Base-by-base conservation (phyloP, 2,888 invertebrate species). In the Epirrhoe alternata region DNA sequence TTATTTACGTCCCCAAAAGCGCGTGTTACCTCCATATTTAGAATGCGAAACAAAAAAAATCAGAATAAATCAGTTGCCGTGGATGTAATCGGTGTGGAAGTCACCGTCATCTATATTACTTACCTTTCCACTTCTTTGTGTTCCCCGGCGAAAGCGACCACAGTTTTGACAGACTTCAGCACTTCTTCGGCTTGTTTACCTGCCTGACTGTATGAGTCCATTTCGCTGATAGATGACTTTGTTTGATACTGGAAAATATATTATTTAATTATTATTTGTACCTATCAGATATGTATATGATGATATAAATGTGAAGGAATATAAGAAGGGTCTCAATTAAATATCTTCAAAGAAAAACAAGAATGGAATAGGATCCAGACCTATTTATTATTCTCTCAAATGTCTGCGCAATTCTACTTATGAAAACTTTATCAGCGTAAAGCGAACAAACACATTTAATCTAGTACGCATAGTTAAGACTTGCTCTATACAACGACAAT, bases 171-270 rank as follows among this genome's bases (percentile, higher is more conserved):
- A 1, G 96, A 95, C 56, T 96, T 95, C 30, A 97, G 88, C 0
- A 96, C 96, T 84, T 97, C 97, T 82, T 97, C 97, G 0, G 97
- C 97, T 30, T 97, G 95, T 62, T 94, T 94, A 0, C 97, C 97
- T 0, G 97, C 97, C 74, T 95, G 95, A n/a, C 97, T 96, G 86
- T 98, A 98, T 0, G 95, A 94, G 60, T 95, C 93, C 78, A 96
- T 89, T 80, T 96, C 96, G 73, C 94, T 92, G 33, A 94, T 94
- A 0, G 96, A 95, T 30, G 96, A 90, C 5, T 94, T 95, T 31
- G 95, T 94, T 86, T 96, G 96, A 70, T 90, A 92, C 92, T 93
- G 73, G 10, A 78, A 78, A 56, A 50, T 24, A 72, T 42, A 73
- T 50, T 61, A 7, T 70, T 16, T 47, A 10, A 10, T 12, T 12